Base-by-base conservation (phyloP, 2,113 vertebrate genomes). In the Hemibagrus wyckioides region DNA sequence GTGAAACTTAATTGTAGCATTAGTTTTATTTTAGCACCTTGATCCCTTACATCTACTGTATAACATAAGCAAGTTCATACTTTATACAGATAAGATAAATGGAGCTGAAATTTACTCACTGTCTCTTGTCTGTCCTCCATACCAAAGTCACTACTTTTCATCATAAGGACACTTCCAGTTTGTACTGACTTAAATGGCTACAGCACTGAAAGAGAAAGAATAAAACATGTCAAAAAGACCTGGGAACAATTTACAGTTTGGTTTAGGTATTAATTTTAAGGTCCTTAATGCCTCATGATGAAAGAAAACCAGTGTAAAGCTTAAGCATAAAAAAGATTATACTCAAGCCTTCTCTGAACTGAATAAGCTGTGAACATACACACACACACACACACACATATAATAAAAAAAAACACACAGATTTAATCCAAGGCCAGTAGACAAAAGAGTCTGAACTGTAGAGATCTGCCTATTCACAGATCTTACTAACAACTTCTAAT, bases 61-160 rank as follows among this genome's bases (percentile, higher is more conserved):
- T 44, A 39, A 19, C 9, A 4, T 71, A 19, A 57, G 2, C 3
- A 69, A 23, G 14, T 61, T 71, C 23, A 85, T 23, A 48, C 23
- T 57, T 84, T 71, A 54, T 36, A 80, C 82, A 17, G 19, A 1
- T 33, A 59, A 50, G 13, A 61, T 71, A 39, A 84, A 79, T 52
- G 69, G 30, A 52, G 61, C 5, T 50, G 8, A 87, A 84, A 81
- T 84, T 8, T 25, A 84, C 88, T 89, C 65, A 89, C 88, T n/a
- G 2, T 81, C 65, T 86, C 85, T 52, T 61, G 82, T 11, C 28
- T 65, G 76, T 89, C 82, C 83, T 86, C 54, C 25, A 39, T 23
- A 21, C 17, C 50, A 67, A 82, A 81, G 30, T 89, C 85, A 14
- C 73, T 86, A 41, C 50, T 80, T 84, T 86, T 86, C 85, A 86